Conservation (phyloP, 1,140 invertebrate genomes). For the Thrips palmi region DNA sequence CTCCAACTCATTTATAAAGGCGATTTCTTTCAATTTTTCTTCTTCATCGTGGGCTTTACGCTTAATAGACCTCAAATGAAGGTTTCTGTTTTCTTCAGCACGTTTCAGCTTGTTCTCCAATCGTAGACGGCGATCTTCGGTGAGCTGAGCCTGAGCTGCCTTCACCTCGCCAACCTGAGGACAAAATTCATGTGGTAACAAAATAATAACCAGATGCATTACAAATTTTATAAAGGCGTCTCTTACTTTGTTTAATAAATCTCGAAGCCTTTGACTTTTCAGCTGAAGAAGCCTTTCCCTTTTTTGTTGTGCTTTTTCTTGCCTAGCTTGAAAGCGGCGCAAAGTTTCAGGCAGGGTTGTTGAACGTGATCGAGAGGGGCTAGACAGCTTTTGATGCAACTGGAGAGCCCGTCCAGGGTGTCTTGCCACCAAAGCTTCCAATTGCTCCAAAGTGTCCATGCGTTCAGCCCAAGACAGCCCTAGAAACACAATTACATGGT, state of each 20-base stretch:
- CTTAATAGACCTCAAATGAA: constrained; percentile 61
- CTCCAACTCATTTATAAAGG: constrained; percentile 91
- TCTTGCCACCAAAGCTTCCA: constrained; percentile 56
- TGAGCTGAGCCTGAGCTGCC: constrained; percentile 65
- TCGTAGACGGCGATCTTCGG: constrained; percentile 62
- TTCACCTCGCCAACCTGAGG: constrained; percentile 69
- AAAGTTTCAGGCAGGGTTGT: constrained; percentile 61
- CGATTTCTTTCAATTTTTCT: constrained; percentile 90
- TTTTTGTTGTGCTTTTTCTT: constrained; percentile 48
- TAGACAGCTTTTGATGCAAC: constrained; percentile 82
- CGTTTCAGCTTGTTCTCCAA: constrained; percentile 73
- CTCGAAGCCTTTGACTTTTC: not conserved
- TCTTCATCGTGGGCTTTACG: constrained; percentile 95
- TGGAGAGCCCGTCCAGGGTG: constrained; percentile 78
- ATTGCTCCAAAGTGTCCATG: constrained; percentile 52
- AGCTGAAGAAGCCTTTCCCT: constrained; percentile 28
- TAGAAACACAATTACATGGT: constrained; percentile 11
- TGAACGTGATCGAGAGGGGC: constrained; percentile 67
- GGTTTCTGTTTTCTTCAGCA: constrained; percentile 79
- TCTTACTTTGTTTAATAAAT: not conserved
- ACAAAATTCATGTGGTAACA: not conserved
- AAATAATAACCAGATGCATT: constrained; percentile 12
- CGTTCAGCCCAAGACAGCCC: constrained; percentile 62
- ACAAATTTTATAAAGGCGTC: constrained; percentile 17
- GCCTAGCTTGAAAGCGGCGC: constrained; percentile 61